Percentiles rank a stretch among this genome's conserved stretches.
These are phyloP conservation scores for Mirounga angustirostris DNA, from an alignment of 2,113 vertebrate species.

Conservation along the genomic window DNA sequence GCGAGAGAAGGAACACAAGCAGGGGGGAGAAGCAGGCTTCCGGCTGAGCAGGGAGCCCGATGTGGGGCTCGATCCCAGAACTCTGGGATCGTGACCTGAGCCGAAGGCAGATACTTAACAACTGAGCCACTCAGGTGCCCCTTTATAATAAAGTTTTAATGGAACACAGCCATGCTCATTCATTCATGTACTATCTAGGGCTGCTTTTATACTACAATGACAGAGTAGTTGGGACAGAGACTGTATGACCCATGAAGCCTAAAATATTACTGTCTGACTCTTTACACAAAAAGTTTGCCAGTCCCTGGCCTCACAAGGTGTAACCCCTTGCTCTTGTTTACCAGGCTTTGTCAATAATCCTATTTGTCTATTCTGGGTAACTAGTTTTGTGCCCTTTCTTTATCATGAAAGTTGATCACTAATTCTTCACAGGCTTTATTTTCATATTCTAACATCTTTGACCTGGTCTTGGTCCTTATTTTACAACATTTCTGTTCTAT, in stretches of 20 bases:
- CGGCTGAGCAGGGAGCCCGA: too few species aligned
- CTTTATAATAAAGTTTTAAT: conserved; percentile 2
- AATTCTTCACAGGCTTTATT: conserved; percentile 27
- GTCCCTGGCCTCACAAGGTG: not conserved
- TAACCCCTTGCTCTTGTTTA: conserved; percentile 10
- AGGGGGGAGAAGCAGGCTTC: too few species aligned
- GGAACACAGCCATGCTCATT: not conserved
- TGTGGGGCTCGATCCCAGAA: too few species aligned
- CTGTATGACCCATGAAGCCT: not conserved
- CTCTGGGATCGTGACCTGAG: too few species aligned
- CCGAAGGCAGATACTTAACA: too few species aligned
- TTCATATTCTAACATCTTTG: not conserved
- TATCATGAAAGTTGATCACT: not conserved
- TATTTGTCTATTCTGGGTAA: not conserved
- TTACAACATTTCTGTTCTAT: not conserved
- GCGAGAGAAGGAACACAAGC: too few species aligned
- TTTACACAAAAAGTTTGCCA: conserved; percentile 22
- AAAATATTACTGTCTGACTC: conserved; percentile 1
- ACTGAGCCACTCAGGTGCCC: too few species aligned
- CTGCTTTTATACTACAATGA: not conserved
- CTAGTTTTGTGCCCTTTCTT: not conserved
- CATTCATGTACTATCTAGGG: not conserved
- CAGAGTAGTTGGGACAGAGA: not conserved
- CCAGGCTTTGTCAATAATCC: not conserved
- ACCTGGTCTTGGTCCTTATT: not conserved